These are phyloP conservation scores for Aphelinus certus DNA, from an alignment of 1,140 invertebrate genomes.

Conservation along the genomic window DNA sequence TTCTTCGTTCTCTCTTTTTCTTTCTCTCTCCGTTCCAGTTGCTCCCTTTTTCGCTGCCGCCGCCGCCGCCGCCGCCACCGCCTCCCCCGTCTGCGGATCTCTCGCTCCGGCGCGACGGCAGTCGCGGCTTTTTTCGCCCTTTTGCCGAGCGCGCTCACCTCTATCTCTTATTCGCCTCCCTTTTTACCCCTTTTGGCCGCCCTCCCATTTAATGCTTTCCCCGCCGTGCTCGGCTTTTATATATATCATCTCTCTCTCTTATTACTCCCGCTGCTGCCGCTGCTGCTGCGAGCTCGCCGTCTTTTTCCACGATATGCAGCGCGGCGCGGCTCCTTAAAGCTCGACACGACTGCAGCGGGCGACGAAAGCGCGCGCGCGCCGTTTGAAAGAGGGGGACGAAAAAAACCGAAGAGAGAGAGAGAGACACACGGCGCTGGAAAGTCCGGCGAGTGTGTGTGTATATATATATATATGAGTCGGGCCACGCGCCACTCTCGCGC, in stretches of 20 bases:
- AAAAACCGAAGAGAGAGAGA: not conserved
- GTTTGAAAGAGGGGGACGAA: too few species aligned
- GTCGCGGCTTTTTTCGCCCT: constrained; percentile 15
- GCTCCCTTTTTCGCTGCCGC: constrained; percentile 27
- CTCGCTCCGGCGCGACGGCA: not conserved
- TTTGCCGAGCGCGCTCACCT: constrained; percentile 14
- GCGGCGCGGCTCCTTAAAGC: too few species aligned
- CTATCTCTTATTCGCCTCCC: constrained; percentile 17
- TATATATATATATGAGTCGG: too few species aligned
- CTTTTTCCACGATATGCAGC: not conserved
- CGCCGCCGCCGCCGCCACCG: not conserved
- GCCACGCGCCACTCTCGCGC: not conserved
- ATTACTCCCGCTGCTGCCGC: not conserved
- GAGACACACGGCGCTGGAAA: too few species aligned
- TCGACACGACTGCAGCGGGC: too few species aligned
- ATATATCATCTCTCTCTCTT: too few species aligned
- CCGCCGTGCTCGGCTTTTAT: too few species aligned
- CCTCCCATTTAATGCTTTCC: constrained; percentile 14
- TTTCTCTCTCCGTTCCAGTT: constrained; percentile 10
- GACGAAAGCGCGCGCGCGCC: constrained; percentile 19
- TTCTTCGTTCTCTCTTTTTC: constrained; percentile 24
- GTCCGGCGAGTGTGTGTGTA: too few species aligned
- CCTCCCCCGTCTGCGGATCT: constrained; percentile 14
- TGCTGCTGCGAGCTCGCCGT: not conserved
- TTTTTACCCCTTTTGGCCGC: constrained; percentile 29